Evolutionary conservation across 2,888 invertebrate species (phyloP).

Genomic region (Synergus umbraculus): DNA sequence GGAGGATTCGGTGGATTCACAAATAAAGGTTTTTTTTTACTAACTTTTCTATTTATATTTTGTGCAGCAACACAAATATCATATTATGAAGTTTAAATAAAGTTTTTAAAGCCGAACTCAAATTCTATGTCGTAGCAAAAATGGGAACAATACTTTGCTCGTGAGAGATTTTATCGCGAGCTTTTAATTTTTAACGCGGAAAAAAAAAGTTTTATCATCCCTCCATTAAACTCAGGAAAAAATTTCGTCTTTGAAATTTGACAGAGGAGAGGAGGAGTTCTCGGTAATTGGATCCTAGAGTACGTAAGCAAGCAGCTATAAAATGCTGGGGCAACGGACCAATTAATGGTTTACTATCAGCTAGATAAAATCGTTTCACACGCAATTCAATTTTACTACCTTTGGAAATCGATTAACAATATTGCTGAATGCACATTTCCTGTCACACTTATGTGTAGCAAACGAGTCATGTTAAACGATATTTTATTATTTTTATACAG

Average conservation of each 20-base stretch:
- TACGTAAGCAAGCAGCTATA: not conserved
- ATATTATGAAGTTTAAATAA: too few relatives aligned
- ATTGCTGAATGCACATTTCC: conserved; percentile 7
- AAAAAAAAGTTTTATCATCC: not conserved
- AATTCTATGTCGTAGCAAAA: too few relatives aligned
- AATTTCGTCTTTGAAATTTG: not conserved
- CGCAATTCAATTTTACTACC: not conserved
- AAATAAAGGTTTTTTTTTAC: not conserved
- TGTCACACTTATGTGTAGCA: not conserved
- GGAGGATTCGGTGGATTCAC: not conserved
- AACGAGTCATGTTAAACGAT: not conserved
- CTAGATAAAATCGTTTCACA: not conserved
- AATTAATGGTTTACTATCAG: conserved; percentile 2
- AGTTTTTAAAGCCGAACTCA: too few relatives aligned
- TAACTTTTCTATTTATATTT: not conserved
- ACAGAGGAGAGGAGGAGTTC: not conserved
- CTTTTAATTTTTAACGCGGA: not conserved
- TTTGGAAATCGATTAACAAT: not conserved
- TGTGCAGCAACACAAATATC: too few relatives aligned
- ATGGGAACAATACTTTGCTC: not conserved
- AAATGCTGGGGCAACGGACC: not conserved
- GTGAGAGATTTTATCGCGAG: not conserved
- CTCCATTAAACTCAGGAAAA: not conserved
- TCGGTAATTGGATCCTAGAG: not conserved
- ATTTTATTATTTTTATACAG: not conserved